Conservation (phyloP, 1,140 invertebrate species). For the Calosoma granatense region DNA sequence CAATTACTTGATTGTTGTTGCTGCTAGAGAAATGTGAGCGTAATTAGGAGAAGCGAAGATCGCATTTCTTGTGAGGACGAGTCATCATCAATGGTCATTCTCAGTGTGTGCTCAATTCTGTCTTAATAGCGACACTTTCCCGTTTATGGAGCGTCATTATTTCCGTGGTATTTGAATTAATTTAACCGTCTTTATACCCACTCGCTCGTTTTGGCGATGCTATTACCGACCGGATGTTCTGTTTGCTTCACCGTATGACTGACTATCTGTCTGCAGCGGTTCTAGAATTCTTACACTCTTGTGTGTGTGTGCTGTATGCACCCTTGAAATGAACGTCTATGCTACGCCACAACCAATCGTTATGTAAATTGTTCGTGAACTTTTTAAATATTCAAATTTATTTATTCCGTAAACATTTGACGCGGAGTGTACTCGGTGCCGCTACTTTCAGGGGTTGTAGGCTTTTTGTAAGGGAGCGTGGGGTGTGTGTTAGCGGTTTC, state of each 20-base stretch:
- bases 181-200: slow-evolving; percentile 5
- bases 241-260: not conserved
- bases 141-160: slow-evolving; percentile 14
- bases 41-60: slow-evolving; percentile 22
- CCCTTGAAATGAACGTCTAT: no score
- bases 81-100: not conserved
- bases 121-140: not conserved
- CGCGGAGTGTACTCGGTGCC: slow-evolving; percentile 14
- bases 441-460: slow-evolving; percentile 28
- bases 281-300: no score
- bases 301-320: no score
- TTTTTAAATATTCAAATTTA: not conserved
- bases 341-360: no score
- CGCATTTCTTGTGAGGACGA: slow-evolving; percentile 18
- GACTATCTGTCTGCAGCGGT: not conserved
- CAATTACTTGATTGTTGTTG: slow-evolving; percentile 20
- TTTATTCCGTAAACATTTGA: not conserved
- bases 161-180: slow-evolving; percentile 13
- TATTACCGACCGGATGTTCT: not conserved
- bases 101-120: not conserved
- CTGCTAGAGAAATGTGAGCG: slow-evolving; percentile 20
- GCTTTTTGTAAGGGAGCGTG: slow-evolving; percentile 29
- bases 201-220: not conserved
- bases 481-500: slow-evolving; percentile 31
- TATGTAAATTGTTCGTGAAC: not conserved